A percentile compares a stretch with the other conserved stretches of the same genome.
Conservation (phyloP, 2,888 invertebrate genomes). For the Rhagophthalmus giganteus region DNA sequence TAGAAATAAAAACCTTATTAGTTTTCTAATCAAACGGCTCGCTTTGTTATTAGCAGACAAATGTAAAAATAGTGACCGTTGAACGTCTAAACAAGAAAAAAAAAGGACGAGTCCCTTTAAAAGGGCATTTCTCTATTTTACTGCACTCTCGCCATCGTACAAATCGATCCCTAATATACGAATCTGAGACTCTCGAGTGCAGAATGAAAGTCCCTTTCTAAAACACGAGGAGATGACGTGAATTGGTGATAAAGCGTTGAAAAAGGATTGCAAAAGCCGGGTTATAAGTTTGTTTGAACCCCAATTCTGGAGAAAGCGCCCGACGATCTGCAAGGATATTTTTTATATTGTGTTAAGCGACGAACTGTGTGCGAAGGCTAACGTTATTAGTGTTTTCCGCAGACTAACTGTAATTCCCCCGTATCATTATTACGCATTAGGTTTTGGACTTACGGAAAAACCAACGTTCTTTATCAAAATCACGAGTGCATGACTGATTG, state of each 20-base stretch:
- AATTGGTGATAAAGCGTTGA: constrained; percentile 38
- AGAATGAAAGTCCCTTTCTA: constrained; percentile 30
- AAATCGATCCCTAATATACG: constrained; percentile 13
- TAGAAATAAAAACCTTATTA: too few species aligned
- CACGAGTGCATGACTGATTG: constrained; percentile 24
- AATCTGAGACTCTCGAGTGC: constrained; percentile 8
- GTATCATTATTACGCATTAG: too few species aligned
- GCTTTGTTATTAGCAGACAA: too few species aligned
- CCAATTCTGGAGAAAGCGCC: constrained; percentile 16
- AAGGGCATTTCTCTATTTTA: neutral
- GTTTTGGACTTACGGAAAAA: neutral
- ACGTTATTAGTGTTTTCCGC: too few species aligned
- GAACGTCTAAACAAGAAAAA: neutral
- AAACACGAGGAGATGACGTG: constrained; percentile 35
- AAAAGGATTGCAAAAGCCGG: constrained; percentile 35
- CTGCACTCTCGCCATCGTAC: neutral
- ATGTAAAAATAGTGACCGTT: neutral
- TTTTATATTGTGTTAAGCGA: constrained; percentile 15
- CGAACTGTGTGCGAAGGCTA: too few species aligned
- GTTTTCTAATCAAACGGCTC: too few species aligned
- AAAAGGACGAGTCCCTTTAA: neutral
- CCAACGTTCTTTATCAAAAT: constrained; percentile 13
- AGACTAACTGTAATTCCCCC: too few species aligned
- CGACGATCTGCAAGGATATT: constrained; percentile 31
- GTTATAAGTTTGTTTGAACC: constrained; percentile 35